phyloP scores from a whole-genome alignment of 2,113 vertebrate species.

The rat (Rattus norvegicus) region DNA sequence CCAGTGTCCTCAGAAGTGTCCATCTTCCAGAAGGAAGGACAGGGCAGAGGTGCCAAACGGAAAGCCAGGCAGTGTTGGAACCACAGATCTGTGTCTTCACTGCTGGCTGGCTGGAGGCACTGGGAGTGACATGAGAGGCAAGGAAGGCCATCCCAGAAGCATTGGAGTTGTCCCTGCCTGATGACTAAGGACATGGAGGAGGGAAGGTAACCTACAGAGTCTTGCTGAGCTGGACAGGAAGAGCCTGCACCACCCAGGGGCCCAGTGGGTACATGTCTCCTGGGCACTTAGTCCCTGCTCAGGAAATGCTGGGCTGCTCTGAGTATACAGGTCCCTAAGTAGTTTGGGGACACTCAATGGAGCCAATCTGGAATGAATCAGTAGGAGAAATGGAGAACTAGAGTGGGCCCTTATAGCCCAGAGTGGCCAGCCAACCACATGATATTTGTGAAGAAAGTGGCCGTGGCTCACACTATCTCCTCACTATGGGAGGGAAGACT shows the following conservation, averaged over 20 bases:
- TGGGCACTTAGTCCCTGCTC: not conserved
- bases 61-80: not conserved
- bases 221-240: not conserved
- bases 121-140: not conserved
- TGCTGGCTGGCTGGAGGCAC: not conserved
- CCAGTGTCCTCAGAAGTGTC: not conserved
- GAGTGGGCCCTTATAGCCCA: not conserved
- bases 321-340: not conserved
- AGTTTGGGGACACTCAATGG: accelerated
- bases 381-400: not conserved
- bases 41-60: not conserved
- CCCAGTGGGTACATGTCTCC: not conserved
- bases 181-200: not conserved
- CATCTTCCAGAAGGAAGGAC: not conserved
- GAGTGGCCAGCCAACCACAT: not conserved
- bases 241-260: not conserved
- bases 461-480: not conserved
- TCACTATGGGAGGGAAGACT: not conserved
- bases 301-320: not conserved
- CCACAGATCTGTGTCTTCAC: not conserved
- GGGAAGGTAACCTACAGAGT: not conserved
- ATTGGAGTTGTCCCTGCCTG: not conserved
- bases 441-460: not conserved
- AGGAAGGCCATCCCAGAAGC: too few relatives aligned
- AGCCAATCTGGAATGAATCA: not conserved